Conservation (phyloP, 64 coral and sea anemone species). For the Stichodactyla mertensii region DNA sequence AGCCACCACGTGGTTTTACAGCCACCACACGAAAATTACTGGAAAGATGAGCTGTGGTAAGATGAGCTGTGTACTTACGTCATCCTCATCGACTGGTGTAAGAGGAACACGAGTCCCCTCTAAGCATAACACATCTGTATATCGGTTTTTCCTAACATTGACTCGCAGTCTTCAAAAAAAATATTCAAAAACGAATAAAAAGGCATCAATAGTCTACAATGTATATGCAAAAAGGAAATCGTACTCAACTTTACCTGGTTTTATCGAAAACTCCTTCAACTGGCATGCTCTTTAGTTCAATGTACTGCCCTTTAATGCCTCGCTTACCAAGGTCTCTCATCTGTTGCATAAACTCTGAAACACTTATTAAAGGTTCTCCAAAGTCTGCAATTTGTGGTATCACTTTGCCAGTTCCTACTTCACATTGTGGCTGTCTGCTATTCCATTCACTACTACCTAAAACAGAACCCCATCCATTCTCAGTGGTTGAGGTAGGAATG, state of each 20-base stretch:
- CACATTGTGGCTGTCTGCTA: neutral
- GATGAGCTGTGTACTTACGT: conserved; percentile 37
- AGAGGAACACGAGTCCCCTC: conserved; percentile 81
- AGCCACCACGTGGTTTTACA: too few species aligned
- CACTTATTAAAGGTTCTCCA: conserved; percentile 37
- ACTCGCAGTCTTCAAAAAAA: conserved; percentile 45
- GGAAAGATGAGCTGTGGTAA: neutral
- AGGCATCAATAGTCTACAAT: neutral
- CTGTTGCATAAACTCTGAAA: conserved; percentile 68
- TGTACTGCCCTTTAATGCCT: conserved; percentile 76
- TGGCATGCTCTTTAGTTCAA: conserved; percentile 43
- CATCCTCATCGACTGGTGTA: conserved; percentile 36
- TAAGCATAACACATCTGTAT: conserved; percentile 81
- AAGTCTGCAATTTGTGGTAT: neutral
- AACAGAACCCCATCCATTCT: conserved; percentile 1
- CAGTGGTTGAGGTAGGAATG: neutral
- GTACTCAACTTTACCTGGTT: conserved; percentile 33
- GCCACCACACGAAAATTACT: neutral
- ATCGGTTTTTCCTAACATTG: conserved; percentile 83
- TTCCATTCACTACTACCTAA: neutral
- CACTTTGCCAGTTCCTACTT: neutral
- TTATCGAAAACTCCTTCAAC: conserved; percentile 43
- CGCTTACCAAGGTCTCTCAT: conserved; percentile 54
- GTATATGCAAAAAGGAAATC: neutral
- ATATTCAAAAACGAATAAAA: neutral